A percentile compares a stretch with the other conserved stretches of the same genome.
These are phyloP conservation scores for Danio aesculapii DNA, from an alignment of 2,797 vertebrate species.

Conservation along the genomic window DNA sequence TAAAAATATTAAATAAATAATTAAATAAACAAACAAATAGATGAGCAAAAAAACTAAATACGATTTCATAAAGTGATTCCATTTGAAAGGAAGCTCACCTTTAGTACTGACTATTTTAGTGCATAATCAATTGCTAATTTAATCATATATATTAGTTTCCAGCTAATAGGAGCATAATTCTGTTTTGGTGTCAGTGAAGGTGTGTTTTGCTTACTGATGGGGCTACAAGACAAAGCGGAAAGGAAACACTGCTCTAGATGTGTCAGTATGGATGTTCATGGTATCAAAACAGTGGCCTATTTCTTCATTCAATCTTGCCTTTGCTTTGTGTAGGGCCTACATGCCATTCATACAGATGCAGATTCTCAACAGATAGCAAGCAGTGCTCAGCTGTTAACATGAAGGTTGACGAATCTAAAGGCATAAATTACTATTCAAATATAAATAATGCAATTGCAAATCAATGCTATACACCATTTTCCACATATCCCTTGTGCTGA, in stretches of 20 bases:
- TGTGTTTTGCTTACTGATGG: constrained; percentile 3
- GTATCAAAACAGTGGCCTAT: constrained; percentile 37
- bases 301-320: constrained; percentile 15
- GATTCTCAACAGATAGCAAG: constrained; percentile 15
- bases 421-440: background rate
- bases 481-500: no score
- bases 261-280: constrained; percentile 44
- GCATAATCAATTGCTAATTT: background rate
- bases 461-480: background rate
- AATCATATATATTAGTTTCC: background rate
- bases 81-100: background rate
- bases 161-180: constrained; percentile 1
- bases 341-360: background rate
- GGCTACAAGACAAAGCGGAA: background rate
- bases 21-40: background rate
- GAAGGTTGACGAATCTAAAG: background rate
- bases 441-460: background rate
- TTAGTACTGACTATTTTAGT: background rate
- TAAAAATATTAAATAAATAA: background rate
- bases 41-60: no score
- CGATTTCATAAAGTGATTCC: background rate
- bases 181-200: background rate
- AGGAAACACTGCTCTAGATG: constrained; percentile 47
- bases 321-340: background rate
- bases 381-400: background rate